Base-by-base conservation (phyloP, 2,888 invertebrate genomes). In the Dicranocentrus wangi region DNA sequence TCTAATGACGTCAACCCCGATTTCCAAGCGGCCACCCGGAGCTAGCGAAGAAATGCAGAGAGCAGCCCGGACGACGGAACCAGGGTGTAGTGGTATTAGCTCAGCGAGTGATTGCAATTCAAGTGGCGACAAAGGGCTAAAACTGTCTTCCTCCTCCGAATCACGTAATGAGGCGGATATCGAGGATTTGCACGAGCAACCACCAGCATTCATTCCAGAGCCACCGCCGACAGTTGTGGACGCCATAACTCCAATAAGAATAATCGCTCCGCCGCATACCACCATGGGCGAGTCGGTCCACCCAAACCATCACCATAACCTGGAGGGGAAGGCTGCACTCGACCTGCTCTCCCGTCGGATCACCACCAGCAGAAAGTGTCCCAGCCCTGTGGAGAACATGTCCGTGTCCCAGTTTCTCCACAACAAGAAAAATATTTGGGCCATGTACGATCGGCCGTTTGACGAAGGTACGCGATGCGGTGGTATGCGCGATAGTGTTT, bases 151-250 rank as follows among this genome's bases (percentile, higher is more conserved):
- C 2, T 25, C 70, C 10, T 7, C 47, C 7, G 47, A 47, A 32
- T 32, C 32, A 7, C 32, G 10, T 32, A 32, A 66, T 15, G 72
- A 71, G 28, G n/a, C 66, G 23, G 66, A 55, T 28, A 71, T 71
- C 7, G 83, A 85, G 43, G 83, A 83, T 61, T 71, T 79, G 58
- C 81, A 82, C 63, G 84, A 85, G 28, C 81, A 84, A 25, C 87
- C 87, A 21, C 87, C 87, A 7, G 71, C 83, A 66, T 87, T 87
- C 66, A 84, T 87, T 70, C 87, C 87, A 15, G 83, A 82, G n/a
- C 87, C 86, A 19, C 87, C 87, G 47, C 87, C 86, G 19, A 2
- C 65, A 58, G 15, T 21, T 42, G 7, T 8, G 2, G 42, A n/a
- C 15, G 60, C 28, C 10, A 25, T 10, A 10, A 27, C 8, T 21